Base-by-base conservation (phyloP, 2,888 invertebrate genomes). In the Litoditis marina region DNA sequence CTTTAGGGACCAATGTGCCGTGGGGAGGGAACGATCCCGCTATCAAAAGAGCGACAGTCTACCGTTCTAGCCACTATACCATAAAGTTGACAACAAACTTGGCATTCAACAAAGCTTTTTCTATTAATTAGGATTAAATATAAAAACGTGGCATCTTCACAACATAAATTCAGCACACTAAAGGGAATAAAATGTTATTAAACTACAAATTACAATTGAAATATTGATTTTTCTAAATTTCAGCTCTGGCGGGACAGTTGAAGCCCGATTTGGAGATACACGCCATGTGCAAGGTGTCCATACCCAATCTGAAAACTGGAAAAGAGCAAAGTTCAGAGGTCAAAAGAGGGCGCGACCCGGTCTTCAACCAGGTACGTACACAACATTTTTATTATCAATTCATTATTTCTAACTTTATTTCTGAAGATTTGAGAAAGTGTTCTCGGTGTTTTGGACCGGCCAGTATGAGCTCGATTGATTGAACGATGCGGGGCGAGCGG, bases 251-350 rank as follows among this genome's bases (percentile, higher is more conserved):
- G 47, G 81, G 84, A 52, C 79, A 83, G 58, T 61, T 79, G 55
- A 79, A 83, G 71, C 78, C 77, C 16, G 83, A 83, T 25, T 66
- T 81, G 63, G 81, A 82, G 55, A 76, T 84, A 30, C 84, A 84
- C 61, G 77, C 84, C 25, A 83, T 81, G 66, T 83, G 81, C 55
- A 84, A 83, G 68, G 74, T 85, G 25, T 83, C 79, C 66, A 78
- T 85, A 13, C 81, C 83, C 71, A 84, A 85, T n/a, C 83, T 84
- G 30, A 85, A 85, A 68, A 58, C 80, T 31, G 84, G 84, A 64
- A 84, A 84, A 65, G 84, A 85, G 59, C 81, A 79, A 57, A 77
- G 80, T 5, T 79, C 82, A 44, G 79, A 83, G 11, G 78, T 83
- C 6, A 84, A 84, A 61, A 77, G 83, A 52, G 84, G 84, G 7